These are phyloP conservation scores for Lasaia peninsularis DNA, from an alignment of 1,140 invertebrate species.

Conservation along the genomic window DNA sequence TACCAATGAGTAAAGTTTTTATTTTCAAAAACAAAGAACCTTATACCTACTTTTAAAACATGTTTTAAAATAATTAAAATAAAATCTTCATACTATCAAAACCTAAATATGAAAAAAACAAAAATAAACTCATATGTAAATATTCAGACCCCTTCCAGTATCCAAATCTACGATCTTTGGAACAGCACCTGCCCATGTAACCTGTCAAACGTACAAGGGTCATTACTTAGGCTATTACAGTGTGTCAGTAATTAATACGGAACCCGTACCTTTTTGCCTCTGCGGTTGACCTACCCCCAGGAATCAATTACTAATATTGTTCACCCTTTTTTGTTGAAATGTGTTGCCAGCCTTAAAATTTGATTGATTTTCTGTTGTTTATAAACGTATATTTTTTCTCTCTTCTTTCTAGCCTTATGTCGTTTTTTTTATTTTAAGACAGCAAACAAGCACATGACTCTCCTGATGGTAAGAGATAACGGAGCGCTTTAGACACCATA, in stretches of 20 bases:
- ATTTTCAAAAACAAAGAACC: too few relatives aligned
- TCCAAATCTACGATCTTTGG: background rate
- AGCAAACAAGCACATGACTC: too few relatives aligned
- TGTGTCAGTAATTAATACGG: slow-evolving; percentile 62
- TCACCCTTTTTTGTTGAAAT: background rate
- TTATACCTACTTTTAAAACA: too few relatives aligned
- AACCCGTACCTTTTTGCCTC: slow-evolving; percentile 45
- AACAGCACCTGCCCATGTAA: slow-evolving; percentile 29
- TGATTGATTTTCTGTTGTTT: background rate
- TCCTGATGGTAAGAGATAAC: too few relatives aligned
- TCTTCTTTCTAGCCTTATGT: too few relatives aligned
- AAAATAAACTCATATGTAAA: too few relatives aligned
- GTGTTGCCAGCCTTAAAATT: background rate
- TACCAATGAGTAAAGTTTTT: too few relatives aligned
- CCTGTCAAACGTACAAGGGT: slow-evolving; percentile 70
- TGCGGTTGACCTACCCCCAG: slow-evolving; percentile 30
- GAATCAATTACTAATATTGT: slow-evolving; percentile 27
- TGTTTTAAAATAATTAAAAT: too few relatives aligned
- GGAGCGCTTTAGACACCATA: too few relatives aligned
- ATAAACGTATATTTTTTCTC: too few relatives aligned
- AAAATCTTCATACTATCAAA: too few relatives aligned
- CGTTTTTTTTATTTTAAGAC: too few relatives aligned
- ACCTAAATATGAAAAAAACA: background rate
- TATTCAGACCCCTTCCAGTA: slow-evolving; percentile 27
- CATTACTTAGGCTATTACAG: slow-evolving; percentile 69